Base-by-base conservation (phyloP, 2,113 vertebrate species). In the Lepus americanus region DNA sequence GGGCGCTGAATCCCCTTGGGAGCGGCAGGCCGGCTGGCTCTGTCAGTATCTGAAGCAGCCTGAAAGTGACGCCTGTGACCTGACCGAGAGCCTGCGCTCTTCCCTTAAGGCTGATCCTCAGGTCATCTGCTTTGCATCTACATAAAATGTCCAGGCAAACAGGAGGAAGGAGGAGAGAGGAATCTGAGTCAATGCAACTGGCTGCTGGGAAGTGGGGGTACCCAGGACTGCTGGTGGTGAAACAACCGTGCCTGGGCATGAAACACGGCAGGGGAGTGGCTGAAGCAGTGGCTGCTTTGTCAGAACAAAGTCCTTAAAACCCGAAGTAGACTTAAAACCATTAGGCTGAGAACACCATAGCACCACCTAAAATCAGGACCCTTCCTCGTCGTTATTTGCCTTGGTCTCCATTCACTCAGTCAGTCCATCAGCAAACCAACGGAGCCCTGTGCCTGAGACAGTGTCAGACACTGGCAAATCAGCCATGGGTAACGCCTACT, bases 141-240 rank as follows among this genome's bases (percentile, higher is more conserved):
- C 67, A 55, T 83, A 72, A 92, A 95, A 89, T n/a, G 31, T 36
- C 36, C 86, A 33, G 44, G 39, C 25, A 86, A 33, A 90, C 19
- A 64, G 80, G 31, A 7, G 61, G 55, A n/a, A 31, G 23, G 33
- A 81, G 8, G 33, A 82, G 69, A 64, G 66, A 84, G 13, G 23
- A 66, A 69, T 44, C 44, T 44, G 44, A 44, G 44, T 44, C 44
- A 6, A 44, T 6, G 6, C 44, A 44, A 44, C 44, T 44, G 1
- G 5, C 44, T 44, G 44, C 44, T 44, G 44, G 44, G 44, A 44
- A 6, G 44, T 44, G 44, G 44, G 44, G 44, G 44, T 25, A n/a
- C 25, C 59, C 69, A 84, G 39, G 55, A 39, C 70, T n/a, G 16
- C 20, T 73, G 33, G 76, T 5, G 44, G 14, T 14, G 20, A 3